phyloP scores from a whole-genome alignment of 2,888 invertebrate species.

The Drosophila differens region DNA sequence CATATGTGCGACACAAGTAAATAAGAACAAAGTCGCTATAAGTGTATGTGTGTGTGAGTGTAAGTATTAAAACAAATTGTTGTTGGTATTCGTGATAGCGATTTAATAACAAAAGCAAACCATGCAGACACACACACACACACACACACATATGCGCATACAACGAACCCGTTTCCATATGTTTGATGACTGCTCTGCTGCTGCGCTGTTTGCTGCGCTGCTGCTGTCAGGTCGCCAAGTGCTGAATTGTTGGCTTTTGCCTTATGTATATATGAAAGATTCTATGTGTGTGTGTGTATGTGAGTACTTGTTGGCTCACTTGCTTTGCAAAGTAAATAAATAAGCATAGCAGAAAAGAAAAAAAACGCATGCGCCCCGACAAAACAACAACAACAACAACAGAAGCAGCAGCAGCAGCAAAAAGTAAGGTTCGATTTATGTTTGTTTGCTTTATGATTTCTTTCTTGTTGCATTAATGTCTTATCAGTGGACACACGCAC shows the following conservation, averaged over 20 bases:
- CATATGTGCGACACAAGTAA: conserved; percentile 59
- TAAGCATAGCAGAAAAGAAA: conserved; percentile 45
- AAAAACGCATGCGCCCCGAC: conserved; percentile 70
- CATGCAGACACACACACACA: conserved; percentile 46
- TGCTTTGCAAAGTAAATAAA: conserved; percentile 58
- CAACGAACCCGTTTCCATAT: conserved; percentile 74
- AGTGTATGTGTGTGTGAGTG: conserved; percentile 12
- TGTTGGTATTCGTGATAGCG: conserved; percentile 59
- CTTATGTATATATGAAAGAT: conserved; percentile 49
- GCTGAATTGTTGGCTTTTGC: conserved; percentile 64
- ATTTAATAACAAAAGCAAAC: conserved; percentile 71
- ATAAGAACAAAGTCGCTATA: conserved; percentile 27
- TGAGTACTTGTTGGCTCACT: conserved; percentile 67
- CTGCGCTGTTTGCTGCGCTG: conserved; percentile 30
- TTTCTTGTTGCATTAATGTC: conserved; percentile 36
- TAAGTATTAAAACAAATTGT: conserved; percentile 37
- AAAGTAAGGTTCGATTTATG: conserved; percentile 39
- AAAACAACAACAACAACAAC: conserved; percentile 45
- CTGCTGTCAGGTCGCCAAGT: conserved; percentile 45
- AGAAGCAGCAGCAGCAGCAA: conserved; percentile 1
- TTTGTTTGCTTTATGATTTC: conserved; percentile 47
- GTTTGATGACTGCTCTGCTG: conserved; percentile 59
- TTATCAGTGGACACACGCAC: conserved; percentile 60
- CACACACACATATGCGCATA: conserved; percentile 22
- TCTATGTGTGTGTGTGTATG: conserved; percentile 26